Percentiles rank a stretch among this genome's conserved stretches.
phyloP scores from a whole-genome alignment of 1,140 invertebrate genomes.

The Babylonia areolata region DNA sequence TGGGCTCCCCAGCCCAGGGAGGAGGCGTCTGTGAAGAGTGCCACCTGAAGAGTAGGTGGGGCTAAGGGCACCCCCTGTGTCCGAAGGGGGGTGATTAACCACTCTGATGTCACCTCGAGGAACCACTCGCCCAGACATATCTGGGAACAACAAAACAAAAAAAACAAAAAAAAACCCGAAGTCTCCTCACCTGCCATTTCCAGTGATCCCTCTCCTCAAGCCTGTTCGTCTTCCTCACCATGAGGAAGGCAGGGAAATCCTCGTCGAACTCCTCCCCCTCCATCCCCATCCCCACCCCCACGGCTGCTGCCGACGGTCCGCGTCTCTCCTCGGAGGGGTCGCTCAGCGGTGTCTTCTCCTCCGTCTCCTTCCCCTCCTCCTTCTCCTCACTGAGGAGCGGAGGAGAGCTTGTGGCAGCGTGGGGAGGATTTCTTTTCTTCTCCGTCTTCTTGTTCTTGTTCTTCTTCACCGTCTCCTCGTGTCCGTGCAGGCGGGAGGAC shows the following conservation, averaged over 20 bases:
- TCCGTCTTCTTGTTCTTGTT: too few species aligned
- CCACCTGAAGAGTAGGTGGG: too few species aligned
- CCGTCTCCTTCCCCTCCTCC: too few species aligned
- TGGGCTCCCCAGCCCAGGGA: too few species aligned
- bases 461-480: background rate
- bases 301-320: too few species aligned
- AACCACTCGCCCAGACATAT: too few species aligned
- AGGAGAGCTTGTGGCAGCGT: background rate
- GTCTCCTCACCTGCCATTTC: conserved; percentile 28
- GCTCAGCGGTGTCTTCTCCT: too few species aligned
- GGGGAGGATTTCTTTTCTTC: background rate
- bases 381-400: background rate
- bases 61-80: too few species aligned
- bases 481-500: background rate
- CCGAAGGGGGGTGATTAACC: too few species aligned
- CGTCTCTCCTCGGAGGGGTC: background rate
- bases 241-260: background rate
- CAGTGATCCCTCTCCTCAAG: conserved; percentile 27
- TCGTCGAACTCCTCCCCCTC: background rate
- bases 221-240: conserved; percentile 2
- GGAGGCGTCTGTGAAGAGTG: too few species aligned
- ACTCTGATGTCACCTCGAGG: too few species aligned
- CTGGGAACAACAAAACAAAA: too few species aligned
- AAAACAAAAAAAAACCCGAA: background rate
- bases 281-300: background rate